Conservation (phyloP, 2,113 vertebrate species). For the Leuciscus idus region DNA sequence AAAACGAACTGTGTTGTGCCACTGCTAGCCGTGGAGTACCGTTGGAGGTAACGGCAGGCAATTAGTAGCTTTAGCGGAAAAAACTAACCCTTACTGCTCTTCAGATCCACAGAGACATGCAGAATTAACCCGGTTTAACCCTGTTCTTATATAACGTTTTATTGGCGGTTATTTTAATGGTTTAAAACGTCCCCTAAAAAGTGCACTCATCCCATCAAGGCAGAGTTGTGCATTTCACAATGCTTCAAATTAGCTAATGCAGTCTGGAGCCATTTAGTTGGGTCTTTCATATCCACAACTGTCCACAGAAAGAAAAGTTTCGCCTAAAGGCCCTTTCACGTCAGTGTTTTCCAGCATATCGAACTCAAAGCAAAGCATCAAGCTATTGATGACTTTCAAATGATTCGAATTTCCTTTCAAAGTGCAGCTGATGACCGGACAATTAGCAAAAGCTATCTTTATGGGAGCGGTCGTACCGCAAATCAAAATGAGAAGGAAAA, state of each 20-base stretch:
- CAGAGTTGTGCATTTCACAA: background rate
- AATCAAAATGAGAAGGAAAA: background rate
- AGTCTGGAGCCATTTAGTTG: background rate
- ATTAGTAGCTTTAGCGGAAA: slow-evolving; percentile 2
- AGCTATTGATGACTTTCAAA: background rate
- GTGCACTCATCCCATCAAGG: slow-evolving; percentile 8
- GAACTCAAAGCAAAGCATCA: background rate
- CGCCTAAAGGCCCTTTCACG: background rate
- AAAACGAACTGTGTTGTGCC: background rate
- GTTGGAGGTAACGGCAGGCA: background rate
- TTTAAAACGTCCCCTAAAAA: background rate
- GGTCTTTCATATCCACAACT: background rate
- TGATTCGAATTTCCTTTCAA: background rate
- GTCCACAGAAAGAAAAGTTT: background rate
- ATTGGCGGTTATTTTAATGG: slow-evolving; percentile 5
- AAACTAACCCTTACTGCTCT: background rate
- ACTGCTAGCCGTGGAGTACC: background rate
- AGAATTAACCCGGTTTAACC: slow-evolving; percentile 9
- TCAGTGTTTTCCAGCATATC: background rate
- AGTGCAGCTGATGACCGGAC: background rate
- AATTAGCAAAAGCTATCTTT: background rate
- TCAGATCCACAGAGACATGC: background rate
- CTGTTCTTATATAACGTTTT: background rate
- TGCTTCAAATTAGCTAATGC: slow-evolving; percentile 22
- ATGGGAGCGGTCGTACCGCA: background rate